A percentile compares a stretch with the other conserved stretches of the same genome.
Evolutionary conservation across 2,888 invertebrate genomes (phyloP).

Genomic region (Drosophila subsilvestris): DNA sequence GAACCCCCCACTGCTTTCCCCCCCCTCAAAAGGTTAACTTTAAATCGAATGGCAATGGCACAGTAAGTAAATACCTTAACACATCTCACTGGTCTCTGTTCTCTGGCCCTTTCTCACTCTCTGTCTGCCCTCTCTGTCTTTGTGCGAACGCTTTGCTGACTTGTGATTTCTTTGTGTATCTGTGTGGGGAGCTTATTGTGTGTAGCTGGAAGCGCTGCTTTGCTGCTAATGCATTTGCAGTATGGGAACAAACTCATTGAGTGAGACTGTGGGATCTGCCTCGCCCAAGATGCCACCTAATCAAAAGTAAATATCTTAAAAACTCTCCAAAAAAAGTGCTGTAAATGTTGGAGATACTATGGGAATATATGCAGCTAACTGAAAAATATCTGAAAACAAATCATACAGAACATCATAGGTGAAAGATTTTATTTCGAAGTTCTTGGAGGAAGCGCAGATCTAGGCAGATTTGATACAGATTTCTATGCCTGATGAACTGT

Average conservation of each 20-base stretch:
- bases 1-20: constrained; percentile 16
- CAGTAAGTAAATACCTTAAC: constrained; percentile 67
- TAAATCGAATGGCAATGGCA: constrained; percentile 70
- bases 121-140: neutral
- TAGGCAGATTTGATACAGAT: too few relatives aligned
- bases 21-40: constrained; percentile 65
- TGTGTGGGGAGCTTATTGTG: constrained; percentile 11
- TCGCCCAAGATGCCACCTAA: constrained; percentile 14
- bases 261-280: constrained; percentile 13
- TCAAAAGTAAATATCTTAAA: constrained; percentile 10
- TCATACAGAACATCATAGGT: neutral
- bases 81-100: constrained; percentile 12
- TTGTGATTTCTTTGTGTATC: constrained; percentile 57
- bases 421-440: neutral
- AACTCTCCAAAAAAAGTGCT: neutral
- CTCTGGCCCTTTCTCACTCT: neutral
- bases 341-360: neutral
- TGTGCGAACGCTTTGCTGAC: constrained; percentile 67
- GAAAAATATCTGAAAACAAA: too few relatives aligned
- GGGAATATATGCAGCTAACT: neutral
- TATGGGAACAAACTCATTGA: constrained; percentile 25
- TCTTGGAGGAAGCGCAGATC: too few relatives aligned
- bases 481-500: too few relatives aligned
- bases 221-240: constrained; percentile 30
- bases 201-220: constrained; percentile 18